These are phyloP conservation scores for Euproctis similis DNA, from an alignment of 2,888 invertebrate genomes.

Conservation along the genomic window DNA sequence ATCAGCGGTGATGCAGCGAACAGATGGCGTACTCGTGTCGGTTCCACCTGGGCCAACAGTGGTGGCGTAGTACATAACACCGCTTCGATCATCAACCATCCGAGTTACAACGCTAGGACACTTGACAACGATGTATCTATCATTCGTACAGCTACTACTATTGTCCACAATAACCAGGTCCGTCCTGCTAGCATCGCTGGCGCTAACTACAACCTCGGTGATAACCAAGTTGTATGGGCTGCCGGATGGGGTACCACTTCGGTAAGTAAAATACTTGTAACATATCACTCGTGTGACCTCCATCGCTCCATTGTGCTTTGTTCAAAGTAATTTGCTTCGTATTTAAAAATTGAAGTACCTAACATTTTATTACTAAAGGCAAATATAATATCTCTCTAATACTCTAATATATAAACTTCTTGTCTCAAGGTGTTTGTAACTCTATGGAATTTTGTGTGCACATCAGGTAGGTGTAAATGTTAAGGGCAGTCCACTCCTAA, in stretches of 20 bases:
- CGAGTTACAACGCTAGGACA: constrained; percentile 19
- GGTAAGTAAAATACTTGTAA: constrained; percentile 36
- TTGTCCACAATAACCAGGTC: constrained; percentile 10
- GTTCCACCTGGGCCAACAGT: constrained; percentile 27
- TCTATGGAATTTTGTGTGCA: no score
- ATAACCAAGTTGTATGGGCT: constrained; percentile 33
- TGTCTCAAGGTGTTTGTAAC: no score
- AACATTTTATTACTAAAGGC: no score
- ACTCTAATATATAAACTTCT: no score
- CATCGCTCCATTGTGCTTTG: no score
- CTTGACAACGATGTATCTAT: constrained; percentile 35
- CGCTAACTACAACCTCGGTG: constrained; percentile 28
- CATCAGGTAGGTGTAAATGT: no score
- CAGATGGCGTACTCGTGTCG: constrained; percentile 23
- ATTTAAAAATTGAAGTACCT: no score
- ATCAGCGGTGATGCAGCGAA: constrained; percentile 9
- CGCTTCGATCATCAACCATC: constrained; percentile 20
- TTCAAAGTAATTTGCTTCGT: no score
- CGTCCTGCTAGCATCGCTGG: constrained; percentile 28
- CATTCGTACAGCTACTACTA: constrained; percentile 19
- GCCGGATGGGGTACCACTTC: constrained; percentile 40
- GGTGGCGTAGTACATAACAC: constrained; percentile 25
- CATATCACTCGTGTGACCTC: no score
- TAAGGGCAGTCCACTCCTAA: no score
- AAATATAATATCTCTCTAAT: no score